phyloP scores from a whole-genome alignment of 2,888 invertebrate species.

The Rotaria socialis region DNA sequence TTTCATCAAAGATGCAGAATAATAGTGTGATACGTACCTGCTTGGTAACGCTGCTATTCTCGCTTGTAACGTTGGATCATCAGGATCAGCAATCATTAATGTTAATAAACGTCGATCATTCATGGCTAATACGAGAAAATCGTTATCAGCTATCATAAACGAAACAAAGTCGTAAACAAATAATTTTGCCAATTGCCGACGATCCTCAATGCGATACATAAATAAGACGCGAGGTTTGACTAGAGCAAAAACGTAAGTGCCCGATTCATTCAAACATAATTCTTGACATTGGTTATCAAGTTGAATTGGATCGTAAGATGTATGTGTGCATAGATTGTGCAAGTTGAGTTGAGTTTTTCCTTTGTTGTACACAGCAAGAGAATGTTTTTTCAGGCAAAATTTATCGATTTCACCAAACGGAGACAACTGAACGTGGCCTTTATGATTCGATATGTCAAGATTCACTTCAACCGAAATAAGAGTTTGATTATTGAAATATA shows the following conservation, averaged over 20 bases:
- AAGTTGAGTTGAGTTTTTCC: background rate
- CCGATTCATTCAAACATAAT: conserved; percentile 9
- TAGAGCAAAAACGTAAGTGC: background rate
- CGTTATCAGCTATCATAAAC: background rate
- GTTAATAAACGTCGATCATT: conserved; percentile 38
- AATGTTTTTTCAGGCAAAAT: background rate
- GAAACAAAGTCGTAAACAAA: background rate
- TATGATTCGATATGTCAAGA: background rate
- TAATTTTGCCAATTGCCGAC: background rate
- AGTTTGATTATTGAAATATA: background rate
- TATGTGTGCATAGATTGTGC: background rate
- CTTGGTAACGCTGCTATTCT: background rate
- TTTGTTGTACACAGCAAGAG: background rate
- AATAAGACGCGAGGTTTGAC: background rate
- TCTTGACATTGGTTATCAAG: background rate
- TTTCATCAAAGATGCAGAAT: too few relatives aligned
- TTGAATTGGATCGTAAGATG: background rate
- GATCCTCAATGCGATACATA: conserved; percentile 24
- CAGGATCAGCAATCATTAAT: conserved; percentile 32
- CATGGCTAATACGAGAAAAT: conserved; percentile 37
- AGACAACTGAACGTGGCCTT: background rate
- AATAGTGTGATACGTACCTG: background rate
- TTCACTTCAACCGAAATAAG: background rate
- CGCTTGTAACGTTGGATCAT: background rate
- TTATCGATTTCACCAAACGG: background rate